Evolutionary conservation across 2,113 vertebrate genomes (phyloP).

Genomic region (Odocoileus hemionus): DNA sequence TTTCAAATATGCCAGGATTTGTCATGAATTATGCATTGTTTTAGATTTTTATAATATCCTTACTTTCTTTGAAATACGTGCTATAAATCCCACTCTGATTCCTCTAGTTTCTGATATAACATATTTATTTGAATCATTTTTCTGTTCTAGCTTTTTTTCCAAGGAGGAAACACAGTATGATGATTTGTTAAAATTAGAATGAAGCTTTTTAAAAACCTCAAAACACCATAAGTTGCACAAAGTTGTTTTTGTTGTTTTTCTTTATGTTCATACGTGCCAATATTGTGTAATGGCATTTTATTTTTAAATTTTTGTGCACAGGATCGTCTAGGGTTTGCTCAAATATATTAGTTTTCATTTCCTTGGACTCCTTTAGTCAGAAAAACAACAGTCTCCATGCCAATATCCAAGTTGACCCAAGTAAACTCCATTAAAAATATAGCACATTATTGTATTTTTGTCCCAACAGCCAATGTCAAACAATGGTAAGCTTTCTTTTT

Average conservation of each 20-base stretch:
- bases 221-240: not conserved
- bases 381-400: not conserved
- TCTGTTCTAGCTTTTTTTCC: slow-evolving; percentile 27
- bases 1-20: slow-evolving; percentile 71
- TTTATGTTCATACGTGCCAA: not conserved
- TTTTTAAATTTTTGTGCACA: not conserved
- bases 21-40: slow-evolving; percentile 79
- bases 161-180: not conserved
- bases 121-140: slow-evolving; percentile 64
- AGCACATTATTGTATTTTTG: not conserved
- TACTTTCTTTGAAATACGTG: slow-evolving; percentile 74
- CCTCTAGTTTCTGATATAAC: slow-evolving; percentile 62
- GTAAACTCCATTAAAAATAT: not conserved
- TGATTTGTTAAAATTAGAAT: slow-evolving; percentile 50
- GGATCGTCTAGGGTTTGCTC: not conserved
- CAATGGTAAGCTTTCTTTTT: not conserved
- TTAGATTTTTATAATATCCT: slow-evolving; percentile 72
- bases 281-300: slow-evolving; percentile 6
- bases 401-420: not conserved
- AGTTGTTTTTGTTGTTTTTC: slow-evolving; percentile 25
- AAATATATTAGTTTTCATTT: slow-evolving; percentile 13
- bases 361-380: not conserved
- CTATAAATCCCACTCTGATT: slow-evolving; percentile 64
- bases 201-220: slow-evolving; percentile 20
- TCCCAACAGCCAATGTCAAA: not conserved